A percentile compares a stretch with the other conserved stretches of the same genome.
These are phyloP conservation scores for Colletes collaris DNA, from an alignment of 2,888 invertebrate species.

Conservation along the genomic window DNA sequence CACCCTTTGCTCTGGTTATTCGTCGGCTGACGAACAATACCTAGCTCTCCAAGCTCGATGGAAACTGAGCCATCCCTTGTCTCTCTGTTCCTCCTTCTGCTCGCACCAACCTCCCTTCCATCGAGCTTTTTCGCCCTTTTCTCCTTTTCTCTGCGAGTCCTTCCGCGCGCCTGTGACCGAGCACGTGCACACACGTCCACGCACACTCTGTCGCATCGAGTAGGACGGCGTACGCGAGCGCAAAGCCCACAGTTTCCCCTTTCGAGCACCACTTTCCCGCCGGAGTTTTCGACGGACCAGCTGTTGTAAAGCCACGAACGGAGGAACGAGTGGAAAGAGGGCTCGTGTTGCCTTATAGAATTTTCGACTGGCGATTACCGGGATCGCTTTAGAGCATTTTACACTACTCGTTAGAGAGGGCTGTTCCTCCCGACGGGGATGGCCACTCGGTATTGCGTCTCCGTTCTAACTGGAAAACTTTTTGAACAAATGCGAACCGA, in stretches of 20 bases:
- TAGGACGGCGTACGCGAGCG: slow-evolving; percentile 16
- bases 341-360: slow-evolving; percentile 61
- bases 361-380: slow-evolving; percentile 66
- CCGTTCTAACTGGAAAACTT: slow-evolving; percentile 51
- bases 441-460: slow-evolving; percentile 27
- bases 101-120: neutral
- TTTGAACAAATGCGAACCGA: slow-evolving; percentile 32
- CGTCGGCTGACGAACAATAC: slow-evolving; percentile 63
- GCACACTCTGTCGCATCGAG: neutral
- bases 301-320: slow-evolving; percentile 65
- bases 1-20: slow-evolving; percentile 65
- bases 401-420: slow-evolving; percentile 54
- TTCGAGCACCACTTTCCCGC: slow-evolving; percentile 60
- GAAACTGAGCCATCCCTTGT: slow-evolving; percentile 59
- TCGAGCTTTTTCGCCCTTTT: slow-evolving; percentile 16
- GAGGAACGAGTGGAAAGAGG: slow-evolving; percentile 44
- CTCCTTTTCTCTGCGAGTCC: slow-evolving; percentile 19
- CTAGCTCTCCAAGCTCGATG: slow-evolving; percentile 50
- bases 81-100: slow-evolving; percentile 23
- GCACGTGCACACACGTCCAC: too few species aligned
- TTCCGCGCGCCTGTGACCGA: too few species aligned
- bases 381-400: slow-evolving; percentile 57
- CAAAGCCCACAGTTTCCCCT: slow-evolving; percentile 64
- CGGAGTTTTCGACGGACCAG: slow-evolving; percentile 66
- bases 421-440: slow-evolving; percentile 4